Conservation (phyloP, 2,113 vertebrate species). For the Carassius auratus region DNA sequence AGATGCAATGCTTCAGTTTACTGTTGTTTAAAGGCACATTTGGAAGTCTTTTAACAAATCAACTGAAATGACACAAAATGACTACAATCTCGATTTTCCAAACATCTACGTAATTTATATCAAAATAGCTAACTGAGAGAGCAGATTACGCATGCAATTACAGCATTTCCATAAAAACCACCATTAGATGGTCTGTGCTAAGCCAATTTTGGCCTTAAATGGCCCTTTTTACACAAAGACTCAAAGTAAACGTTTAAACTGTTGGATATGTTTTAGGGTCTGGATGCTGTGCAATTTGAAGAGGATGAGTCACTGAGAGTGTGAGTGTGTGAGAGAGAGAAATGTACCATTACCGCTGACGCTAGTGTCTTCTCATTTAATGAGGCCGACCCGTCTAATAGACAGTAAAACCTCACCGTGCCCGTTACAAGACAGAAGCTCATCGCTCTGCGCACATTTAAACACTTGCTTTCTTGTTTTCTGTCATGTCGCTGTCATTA, state of each 20-base stretch:
- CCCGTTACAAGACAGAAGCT: conserved; percentile 1
- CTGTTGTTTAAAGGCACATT: background rate
- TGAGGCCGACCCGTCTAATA: conserved; percentile 2
- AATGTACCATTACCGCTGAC: background rate
- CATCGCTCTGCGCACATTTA: background rate
- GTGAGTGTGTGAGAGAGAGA: background rate
- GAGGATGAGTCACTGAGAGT: conserved; percentile 19
- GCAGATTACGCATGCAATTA: conserved; percentile 61
- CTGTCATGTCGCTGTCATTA: conserved; percentile 12
- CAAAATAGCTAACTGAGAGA: conserved; percentile 39
- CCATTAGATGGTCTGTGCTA: conserved; percentile 54
- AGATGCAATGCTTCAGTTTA: background rate
- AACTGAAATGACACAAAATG: background rate
- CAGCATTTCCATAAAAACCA: conserved; percentile 58
- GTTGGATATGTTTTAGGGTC: background rate
- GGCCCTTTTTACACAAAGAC: conserved; percentile 51
- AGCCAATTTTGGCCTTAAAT: conserved; percentile 58
- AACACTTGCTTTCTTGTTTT: background rate
- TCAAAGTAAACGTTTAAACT: conserved; percentile 33
- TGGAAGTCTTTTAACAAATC: background rate
- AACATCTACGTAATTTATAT: conserved; percentile 50
- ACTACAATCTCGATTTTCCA: conserved; percentile 47
- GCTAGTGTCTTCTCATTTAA: background rate
- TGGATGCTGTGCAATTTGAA: conserved; percentile 11
- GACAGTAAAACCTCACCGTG: background rate